These are phyloP conservation scores for Sarcophaga carnaria DNA, from an alignment of 2,888 invertebrate species.

Conservation along the genomic window DNA sequence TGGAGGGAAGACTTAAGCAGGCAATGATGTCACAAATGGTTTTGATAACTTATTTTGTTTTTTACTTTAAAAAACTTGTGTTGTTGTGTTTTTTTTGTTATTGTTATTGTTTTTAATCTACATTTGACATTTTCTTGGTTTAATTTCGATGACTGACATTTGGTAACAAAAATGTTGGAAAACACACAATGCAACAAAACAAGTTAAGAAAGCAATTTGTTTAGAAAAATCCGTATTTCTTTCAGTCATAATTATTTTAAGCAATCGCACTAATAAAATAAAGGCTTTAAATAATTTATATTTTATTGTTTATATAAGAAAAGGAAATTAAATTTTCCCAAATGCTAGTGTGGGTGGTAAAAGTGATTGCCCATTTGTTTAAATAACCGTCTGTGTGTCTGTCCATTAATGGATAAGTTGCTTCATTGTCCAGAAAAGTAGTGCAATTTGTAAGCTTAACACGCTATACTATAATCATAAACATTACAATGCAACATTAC, in stretches of 20 bases:
- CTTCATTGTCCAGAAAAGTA: constrained; percentile 51
- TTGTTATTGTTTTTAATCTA: constrained; percentile 40
- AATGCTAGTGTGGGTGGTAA: constrained; percentile 23
- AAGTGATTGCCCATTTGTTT: constrained; percentile 18
- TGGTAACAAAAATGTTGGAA: background rate
- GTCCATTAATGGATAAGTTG: constrained; percentile 10
- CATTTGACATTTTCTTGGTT: constrained; percentile 50
- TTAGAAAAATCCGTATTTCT: background rate
- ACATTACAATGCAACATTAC: constrained; percentile 46
- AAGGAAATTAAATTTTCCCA: background rate
- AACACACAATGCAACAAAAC: constrained; percentile 25
- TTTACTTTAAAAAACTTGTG: background rate
- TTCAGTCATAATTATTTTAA: background rate
- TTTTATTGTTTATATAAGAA: background rate
- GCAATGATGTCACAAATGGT: constrained; percentile 8
- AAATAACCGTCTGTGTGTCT: background rate
- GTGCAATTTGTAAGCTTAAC: constrained; percentile 60
- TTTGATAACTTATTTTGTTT: constrained; percentile 16
- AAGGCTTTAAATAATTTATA: background rate
- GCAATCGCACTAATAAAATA: background rate
- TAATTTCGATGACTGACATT: constrained; percentile 31
- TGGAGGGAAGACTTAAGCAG: background rate
- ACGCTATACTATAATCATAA: constrained; percentile 61
- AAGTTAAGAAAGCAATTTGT: constrained; percentile 15
- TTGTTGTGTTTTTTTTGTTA: constrained; percentile 16